Base-by-base conservation (phyloP, 2,888 invertebrate genomes). In the Drosophila falleni region DNA sequence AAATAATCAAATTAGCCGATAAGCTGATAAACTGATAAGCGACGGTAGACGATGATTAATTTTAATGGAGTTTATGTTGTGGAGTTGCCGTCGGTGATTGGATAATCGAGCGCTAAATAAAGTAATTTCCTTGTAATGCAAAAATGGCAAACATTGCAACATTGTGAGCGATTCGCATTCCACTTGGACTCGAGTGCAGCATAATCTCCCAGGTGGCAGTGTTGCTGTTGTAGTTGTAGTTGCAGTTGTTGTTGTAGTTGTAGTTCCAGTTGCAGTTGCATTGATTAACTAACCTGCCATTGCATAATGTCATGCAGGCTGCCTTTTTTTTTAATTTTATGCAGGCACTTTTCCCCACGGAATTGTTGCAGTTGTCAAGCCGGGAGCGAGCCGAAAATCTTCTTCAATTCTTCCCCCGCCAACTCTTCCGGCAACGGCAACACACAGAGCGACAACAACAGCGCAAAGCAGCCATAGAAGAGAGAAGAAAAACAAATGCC, bases 1-100 rank as follows among this genome's bases (percentile, higher is more conserved):
- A 63, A 65, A 80, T 84, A 88, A 84, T 83, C 78, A 75, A 86
- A 84, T 84, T 83, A 86, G 64, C 58, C 41, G 88, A 85, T 88
- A 74, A 58, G 51, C 33, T 16, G 62, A 23, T 23, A 23, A 23
- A 3, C 23, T 23, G 23, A 44, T 58, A 71, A 71, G 29, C 50
- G 37, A 3, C 35, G 39, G 35, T 9, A 15, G 47, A 31, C 60
- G 42, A 19, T 44, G 35, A 71, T 73, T 68, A 53, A 44, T 33
- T 70, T 47, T 6, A 68, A 58, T 68, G 42, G 46, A 46, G n/a
- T 49, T 47, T 10, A 19, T 42, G 5, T 15, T 37, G 42, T 42
- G 41, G 2, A 13, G 23, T 66, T 63, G 63, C 65, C 55, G 42
- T 49, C 58, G 63, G 35, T 0, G 54, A 19, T 15, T 50, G 37